Evolutionary conservation across 2,888 invertebrate species (phyloP).

Genomic region (Drosophila setosimentum): DNA sequence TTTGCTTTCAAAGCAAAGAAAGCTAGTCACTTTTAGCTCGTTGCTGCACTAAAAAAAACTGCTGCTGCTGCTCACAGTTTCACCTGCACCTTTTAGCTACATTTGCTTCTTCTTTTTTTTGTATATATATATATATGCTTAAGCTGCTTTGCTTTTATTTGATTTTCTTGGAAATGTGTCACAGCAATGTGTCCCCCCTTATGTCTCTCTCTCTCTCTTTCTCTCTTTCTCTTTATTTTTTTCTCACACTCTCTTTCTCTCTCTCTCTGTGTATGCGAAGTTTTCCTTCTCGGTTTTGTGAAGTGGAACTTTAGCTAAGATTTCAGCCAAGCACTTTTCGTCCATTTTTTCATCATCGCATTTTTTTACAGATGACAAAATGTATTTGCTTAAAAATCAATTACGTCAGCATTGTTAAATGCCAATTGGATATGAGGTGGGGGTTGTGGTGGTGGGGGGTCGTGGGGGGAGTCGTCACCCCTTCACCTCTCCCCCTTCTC

Average conservation of each 20-base stretch:
- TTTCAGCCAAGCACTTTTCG: conserved; percentile 69
- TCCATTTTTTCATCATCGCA: conserved; percentile 12
- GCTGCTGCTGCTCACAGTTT: conserved; percentile 36
- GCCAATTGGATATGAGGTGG: conserved; percentile 60
- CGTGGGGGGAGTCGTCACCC: background rate
- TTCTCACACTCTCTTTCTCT: background rate
- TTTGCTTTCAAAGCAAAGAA: conserved; percentile 56
- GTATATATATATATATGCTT: conserved; percentile 17
- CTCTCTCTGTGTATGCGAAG: background rate
- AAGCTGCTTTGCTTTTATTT: conserved; percentile 47
- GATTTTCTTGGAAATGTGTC: conserved; percentile 47
- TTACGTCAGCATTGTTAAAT: conserved; percentile 80
- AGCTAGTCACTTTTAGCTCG: conserved; percentile 54
- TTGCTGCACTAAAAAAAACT: conserved; percentile 56
- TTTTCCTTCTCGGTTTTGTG: background rate
- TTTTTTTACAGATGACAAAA: conserved; percentile 48
- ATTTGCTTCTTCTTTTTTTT: no score
- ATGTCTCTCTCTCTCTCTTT: background rate
- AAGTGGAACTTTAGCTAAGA: conserved; percentile 54
- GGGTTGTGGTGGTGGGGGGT: background rate
- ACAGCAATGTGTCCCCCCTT: background rate
- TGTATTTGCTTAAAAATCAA: conserved; percentile 79
- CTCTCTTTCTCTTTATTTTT: background rate
- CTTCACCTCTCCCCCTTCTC: background rate
- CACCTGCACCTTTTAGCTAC: conserved; percentile 47